Evolutionary conservation across 2,888 invertebrate species (phyloP).

Genomic region (Galeopsomyia nigrocyanea): DNA sequence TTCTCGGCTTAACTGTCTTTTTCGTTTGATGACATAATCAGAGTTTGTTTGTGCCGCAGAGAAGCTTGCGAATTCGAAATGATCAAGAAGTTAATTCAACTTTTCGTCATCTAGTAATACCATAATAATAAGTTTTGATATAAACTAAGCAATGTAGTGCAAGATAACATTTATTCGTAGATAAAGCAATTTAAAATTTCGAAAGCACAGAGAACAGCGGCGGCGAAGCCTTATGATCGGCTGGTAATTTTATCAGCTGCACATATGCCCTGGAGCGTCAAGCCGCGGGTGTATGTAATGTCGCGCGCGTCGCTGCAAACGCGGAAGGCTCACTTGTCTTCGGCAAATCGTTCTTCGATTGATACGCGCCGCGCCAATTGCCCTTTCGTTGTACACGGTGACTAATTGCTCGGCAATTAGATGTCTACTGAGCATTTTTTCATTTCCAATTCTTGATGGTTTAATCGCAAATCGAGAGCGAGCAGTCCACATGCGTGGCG

Average conservation of each 20-base stretch:
- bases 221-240: not conserved
- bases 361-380: not conserved
- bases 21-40: too few species aligned
- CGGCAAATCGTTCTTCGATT: not conserved
- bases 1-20: too few species aligned
- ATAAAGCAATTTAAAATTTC: too few species aligned
- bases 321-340: slow-evolving; percentile 11
- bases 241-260: not conserved
- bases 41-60: too few species aligned
- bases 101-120: too few species aligned
- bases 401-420: slow-evolving; percentile 10
- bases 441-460: too few species aligned
- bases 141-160: too few species aligned
- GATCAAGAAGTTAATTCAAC: too few species aligned
- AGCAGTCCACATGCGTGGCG: not conserved
- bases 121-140: too few species aligned
- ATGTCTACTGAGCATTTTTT: too few species aligned
- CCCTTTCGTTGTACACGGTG: not conserved
- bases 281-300: not conserved
- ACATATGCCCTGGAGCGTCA: not conserved
- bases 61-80: too few species aligned
- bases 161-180: too few species aligned
- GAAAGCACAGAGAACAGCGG: not conserved
- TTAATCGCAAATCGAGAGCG: not conserved
- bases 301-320: not conserved